phyloP scores from a whole-genome alignment of 2,888 invertebrate species.

The Opisthograptis luteolata region DNA sequence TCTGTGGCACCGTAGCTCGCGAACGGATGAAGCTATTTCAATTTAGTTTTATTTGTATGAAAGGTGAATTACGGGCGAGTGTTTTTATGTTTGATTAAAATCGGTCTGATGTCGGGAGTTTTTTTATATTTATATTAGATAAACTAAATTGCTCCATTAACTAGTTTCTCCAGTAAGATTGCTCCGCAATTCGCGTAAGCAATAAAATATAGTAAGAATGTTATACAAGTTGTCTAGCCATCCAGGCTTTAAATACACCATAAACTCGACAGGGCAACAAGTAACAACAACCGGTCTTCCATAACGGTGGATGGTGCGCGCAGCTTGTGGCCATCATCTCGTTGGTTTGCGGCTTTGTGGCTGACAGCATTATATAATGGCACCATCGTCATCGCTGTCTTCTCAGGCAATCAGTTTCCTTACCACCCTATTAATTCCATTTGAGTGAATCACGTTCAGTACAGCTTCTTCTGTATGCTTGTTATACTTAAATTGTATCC shows the following conservation, averaged over 20 bases:
- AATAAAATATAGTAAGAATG: neutral
- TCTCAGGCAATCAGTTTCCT: neutral
- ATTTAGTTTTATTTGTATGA: no score
- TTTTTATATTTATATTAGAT: no score
- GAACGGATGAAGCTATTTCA: no score
- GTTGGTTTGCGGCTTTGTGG: conserved; percentile 27
- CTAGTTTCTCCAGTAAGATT: no score
- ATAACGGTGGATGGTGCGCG: conserved; percentile 29
- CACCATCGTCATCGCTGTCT: neutral
- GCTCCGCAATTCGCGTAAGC: neutral
- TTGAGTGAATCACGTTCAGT: no score
- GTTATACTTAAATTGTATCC: no score
- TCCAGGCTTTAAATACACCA: neutral
- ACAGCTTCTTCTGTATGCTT: no score
- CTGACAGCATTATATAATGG: conserved; percentile 13
- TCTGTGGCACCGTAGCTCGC: no score
- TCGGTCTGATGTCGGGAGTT: no score
- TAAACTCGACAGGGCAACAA: conserved; percentile 21
- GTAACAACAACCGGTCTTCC: conserved; percentile 31
- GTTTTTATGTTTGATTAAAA: no score
- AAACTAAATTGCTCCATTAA: no score
- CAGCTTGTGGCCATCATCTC: conserved; percentile 18
- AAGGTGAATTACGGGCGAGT: no score
- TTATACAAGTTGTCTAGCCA: conserved; percentile 2
- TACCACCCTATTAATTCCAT: neutral